Evolutionary conservation across 2,113 vertebrate genomes (phyloP).

Genomic region (Rhineura floridana): DNA sequence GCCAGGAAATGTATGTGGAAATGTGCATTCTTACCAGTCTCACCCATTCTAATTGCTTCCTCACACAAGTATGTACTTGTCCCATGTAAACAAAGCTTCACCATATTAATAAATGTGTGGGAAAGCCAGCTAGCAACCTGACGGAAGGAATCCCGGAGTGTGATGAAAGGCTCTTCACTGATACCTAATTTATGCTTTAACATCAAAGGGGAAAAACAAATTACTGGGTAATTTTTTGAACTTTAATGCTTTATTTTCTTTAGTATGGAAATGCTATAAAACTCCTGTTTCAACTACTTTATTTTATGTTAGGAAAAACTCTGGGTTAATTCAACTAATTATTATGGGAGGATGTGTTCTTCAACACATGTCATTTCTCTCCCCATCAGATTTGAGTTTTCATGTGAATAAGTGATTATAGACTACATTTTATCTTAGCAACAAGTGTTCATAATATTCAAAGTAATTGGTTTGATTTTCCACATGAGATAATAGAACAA

Average conservation of each 20-base stretch:
- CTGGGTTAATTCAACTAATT: not conserved
- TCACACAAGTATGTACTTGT: not conserved
- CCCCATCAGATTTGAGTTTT: not conserved
- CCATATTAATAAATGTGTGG: conserved; percentile 24
- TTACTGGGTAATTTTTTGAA: conserved; percentile 32
- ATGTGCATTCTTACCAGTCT: conserved; percentile 17
- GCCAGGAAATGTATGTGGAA: conserved; percentile 34
- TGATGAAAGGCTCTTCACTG: conserved; percentile 33
- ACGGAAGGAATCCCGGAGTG: conserved; percentile 24
- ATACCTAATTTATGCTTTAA: conserved; percentile 39
- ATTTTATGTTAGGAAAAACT: not conserved
- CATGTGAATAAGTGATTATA: not conserved
- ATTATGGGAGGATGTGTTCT: not conserved
- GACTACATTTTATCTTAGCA: not conserved
- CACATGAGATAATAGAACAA: not conserved
- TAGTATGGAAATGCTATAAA: conserved; percentile 18
- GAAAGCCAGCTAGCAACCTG: conserved; percentile 22
- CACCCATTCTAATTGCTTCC: not conserved
- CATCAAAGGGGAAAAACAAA: conserved; percentile 54
- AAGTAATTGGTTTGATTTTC: not conserved
- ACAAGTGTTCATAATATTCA: not conserved
- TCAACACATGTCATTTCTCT: not conserved
- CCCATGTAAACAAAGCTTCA: conserved; percentile 42
- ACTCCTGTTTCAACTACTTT: not conserved
- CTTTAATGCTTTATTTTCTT: conserved; percentile 13